phyloP scores from a whole-genome alignment of 1,140 invertebrate genomes.

The Caerostris extrusa region DNA sequence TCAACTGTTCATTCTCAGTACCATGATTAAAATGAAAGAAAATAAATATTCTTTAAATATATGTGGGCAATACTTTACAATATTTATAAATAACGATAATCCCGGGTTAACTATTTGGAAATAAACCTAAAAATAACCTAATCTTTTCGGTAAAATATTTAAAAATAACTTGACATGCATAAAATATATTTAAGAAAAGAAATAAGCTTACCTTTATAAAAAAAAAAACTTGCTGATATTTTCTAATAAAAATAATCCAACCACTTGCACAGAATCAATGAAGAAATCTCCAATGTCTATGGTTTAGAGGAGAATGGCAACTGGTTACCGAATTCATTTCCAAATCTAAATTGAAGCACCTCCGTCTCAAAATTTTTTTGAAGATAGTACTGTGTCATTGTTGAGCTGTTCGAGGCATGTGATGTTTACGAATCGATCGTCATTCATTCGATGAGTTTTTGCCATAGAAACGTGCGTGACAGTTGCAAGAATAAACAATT shows the following conservation, averaged over 20 bases:
- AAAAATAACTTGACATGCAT: no score
- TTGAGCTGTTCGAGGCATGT: not conserved
- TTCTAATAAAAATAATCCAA: not conserved
- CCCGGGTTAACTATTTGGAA: no score
- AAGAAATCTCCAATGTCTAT: no score
- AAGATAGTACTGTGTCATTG: not conserved
- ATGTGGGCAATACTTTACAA: no score
- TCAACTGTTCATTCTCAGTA: no score
- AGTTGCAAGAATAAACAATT: slow-evolving; percentile 65
- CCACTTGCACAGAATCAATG: no score
- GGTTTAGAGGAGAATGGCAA: not conserved
- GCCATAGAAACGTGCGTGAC: slow-evolving; percentile 70
- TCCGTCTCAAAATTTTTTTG: not conserved
- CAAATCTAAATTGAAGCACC: not conserved
- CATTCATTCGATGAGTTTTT: slow-evolving; percentile 58
- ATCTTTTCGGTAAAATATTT: no score
- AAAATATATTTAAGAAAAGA: not conserved
- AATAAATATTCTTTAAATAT: no score
- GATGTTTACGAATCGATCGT: slow-evolving; percentile 63
- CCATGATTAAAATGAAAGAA: no score
- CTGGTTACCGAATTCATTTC: not conserved
- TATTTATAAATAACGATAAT: no score
- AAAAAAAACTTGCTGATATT: not conserved
- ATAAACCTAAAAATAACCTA: no score
- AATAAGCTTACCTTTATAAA: not conserved